Evolutionary conservation across 2,113 vertebrate species (phyloP), one percentile per base, ranked within the genome.

Genomic region (Hipposideros armiger): DNA sequence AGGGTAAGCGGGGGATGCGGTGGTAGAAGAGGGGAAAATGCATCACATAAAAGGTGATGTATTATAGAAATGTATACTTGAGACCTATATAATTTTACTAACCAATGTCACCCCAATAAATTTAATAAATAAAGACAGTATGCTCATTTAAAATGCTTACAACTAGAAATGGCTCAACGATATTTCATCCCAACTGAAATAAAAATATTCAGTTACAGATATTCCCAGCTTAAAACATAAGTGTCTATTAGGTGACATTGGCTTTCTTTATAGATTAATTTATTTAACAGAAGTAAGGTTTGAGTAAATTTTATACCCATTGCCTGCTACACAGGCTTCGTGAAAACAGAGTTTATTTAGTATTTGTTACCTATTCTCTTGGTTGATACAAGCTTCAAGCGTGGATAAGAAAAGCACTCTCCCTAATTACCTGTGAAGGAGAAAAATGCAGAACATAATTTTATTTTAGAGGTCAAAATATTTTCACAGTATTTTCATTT

Each of bases 131-230:
- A 50, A 50, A 95, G 76, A 67, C 30, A 69, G 26, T n/a, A 87
- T 10, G 26, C 20, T 90, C 58, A 95, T 92, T 58, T 81, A 76
- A 92, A 92, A 78, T 69, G n/a, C 74, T 54, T 45, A 28, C 19
- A 52, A 83, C 14, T 96, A 69, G 26, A 73, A 92, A 83, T 72
- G 58, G 0, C 2, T 47, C 22, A 24, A 50, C 42, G 52, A 56
- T 62, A 2, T 83, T 95, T 96, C 70, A 69, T 64, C 10, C 4
- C 20, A 94, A 67, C 9, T 16, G 5, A 95, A 93, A 95, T 42
- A 56, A 54, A 93, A 97, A 72, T 54, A 58, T 36, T 85, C 76
- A 11, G 7, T 50, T 69, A 50, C 80, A 67, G 85, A 50, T 62
- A 83, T 40, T 56, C 9, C 16, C 6, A 77, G 7, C 4, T 56